Evolutionary conservation across 2,797 vertebrate species (phyloP).

Genomic region (Mionectes olivaceus): DNA sequence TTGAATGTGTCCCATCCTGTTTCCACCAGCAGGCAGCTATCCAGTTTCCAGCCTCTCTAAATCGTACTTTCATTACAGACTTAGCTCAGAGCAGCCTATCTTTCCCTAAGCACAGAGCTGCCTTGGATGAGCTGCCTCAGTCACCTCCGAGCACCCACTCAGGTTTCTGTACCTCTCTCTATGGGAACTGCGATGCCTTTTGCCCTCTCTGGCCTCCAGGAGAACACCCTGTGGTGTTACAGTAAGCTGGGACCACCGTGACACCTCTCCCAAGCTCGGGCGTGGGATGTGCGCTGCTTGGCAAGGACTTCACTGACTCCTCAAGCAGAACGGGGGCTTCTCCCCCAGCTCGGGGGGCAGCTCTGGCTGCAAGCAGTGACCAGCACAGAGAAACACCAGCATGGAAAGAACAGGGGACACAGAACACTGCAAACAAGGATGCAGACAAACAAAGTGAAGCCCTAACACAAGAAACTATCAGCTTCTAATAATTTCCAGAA

Average conservation of each 20-base stretch:
- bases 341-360: not conserved
- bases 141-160: not conserved
- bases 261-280: not conserved
- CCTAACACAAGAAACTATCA: conserved; percentile 77
- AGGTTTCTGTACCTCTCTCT: not conserved
- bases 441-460: not conserved
- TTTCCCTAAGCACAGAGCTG: not conserved
- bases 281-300: not conserved
- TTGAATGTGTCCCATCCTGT: not conserved
- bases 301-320: not conserved
- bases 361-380: not conserved
- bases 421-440: not conserved
- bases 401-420: rapidly evolving
- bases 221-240: not conserved
- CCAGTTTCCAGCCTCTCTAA: not conserved
- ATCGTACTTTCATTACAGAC: not conserved
- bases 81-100: not conserved
- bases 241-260: not conserved
- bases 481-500: conserved; percentile 62
- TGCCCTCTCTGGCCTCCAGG: not conserved
- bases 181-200: not conserved
- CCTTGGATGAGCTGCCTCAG: not conserved
- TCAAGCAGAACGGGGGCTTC: not conserved
- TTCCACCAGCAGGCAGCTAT: not conserved
- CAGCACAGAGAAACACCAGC: no score